Evolutionary conservation across 1,140 invertebrate species (phyloP), one percentile per base, ranked within the genome.

Genomic region (Aphelinus atriplicis): DNA sequence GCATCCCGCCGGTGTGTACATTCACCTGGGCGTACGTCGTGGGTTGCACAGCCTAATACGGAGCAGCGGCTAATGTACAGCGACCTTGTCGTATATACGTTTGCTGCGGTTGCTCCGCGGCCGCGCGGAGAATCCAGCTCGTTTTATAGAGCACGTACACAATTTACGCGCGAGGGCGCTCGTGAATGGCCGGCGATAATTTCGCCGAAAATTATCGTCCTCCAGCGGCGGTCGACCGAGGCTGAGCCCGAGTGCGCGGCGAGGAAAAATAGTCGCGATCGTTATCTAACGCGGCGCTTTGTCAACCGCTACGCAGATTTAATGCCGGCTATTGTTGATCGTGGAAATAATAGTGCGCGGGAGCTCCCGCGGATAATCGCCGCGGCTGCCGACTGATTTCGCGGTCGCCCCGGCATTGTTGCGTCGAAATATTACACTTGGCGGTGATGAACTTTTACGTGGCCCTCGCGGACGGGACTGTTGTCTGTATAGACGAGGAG

Each of bases 171-270:
- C 6, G 43, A 26, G 26, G 26, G 26, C 26, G 26, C 26, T 43
- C 26, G 43, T 66, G 51, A 47, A 51, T 7, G 61, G 48, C 48
- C 26, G 43, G 47, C 45, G 10, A 55, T 45, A 56, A 67, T 68
- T 58, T 58, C 26, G 55, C 53, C 55, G 66, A 58, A 58, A 66
- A 58, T 68, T 57, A 48, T 58, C 7, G 2, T 68, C 43, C 26
- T 58, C 53, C 51, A 5, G 7, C 48, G 45, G 7, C 51, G 26
- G 3, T 10, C 64, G 51, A 66, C 2, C 48, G 62, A 51, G n/a
- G 48, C 47, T 51, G 48, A 50, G 26, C 10, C 26, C 51, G 10
- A 66, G 55, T 53, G 10, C 50, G 46, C 55, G 26, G 26, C 45
- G 42, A 66, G n/a, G 42, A 51, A 3, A 57, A 26, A 26, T 26